A percentile compares a stretch with the other conserved stretches of the same genome.
These are phyloP conservation scores for Myrmecophaga tridactyla DNA, from an alignment of 2,113 vertebrate genomes.

Conservation along the genomic window DNA sequence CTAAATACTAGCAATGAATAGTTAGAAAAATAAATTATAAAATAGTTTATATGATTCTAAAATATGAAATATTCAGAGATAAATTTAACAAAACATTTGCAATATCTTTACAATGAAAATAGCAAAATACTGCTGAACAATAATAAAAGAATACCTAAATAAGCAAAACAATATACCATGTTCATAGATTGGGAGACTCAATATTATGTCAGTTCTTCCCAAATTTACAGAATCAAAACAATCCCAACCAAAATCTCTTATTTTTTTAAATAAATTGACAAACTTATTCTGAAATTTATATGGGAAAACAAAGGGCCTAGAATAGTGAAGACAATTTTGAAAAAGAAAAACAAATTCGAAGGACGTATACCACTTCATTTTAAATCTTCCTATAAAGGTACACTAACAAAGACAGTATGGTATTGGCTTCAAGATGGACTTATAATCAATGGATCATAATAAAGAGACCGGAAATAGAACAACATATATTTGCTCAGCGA, in stretches of 20 bases:
- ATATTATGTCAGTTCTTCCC: neutral
- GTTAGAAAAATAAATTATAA: neutral
- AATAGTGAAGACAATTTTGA: constrained; percentile 1
- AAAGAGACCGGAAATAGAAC: neutral
- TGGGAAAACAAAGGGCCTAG: neutral
- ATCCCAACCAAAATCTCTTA: neutral
- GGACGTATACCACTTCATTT: neutral
- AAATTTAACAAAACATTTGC: constrained; percentile 7
- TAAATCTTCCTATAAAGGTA: neutral
- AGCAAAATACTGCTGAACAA: neutral
- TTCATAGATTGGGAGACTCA: neutral
- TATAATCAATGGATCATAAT: neutral
- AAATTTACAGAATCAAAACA: neutral
- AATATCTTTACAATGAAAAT: neutral
- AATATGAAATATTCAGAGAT: neutral
- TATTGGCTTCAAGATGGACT: neutral
- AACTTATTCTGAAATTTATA: neutral
- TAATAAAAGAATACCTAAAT: neutral
- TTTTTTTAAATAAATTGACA: neutral
- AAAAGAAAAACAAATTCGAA: constrained; percentile 24
- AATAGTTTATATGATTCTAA: neutral
- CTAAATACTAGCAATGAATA: neutral
- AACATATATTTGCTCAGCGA: neutral
- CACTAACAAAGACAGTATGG: neutral
- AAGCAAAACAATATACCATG: neutral